These are phyloP conservation scores for Rhagoletis pomonella DNA, from an alignment of 1,140 invertebrate species.

Conservation along the genomic window DNA sequence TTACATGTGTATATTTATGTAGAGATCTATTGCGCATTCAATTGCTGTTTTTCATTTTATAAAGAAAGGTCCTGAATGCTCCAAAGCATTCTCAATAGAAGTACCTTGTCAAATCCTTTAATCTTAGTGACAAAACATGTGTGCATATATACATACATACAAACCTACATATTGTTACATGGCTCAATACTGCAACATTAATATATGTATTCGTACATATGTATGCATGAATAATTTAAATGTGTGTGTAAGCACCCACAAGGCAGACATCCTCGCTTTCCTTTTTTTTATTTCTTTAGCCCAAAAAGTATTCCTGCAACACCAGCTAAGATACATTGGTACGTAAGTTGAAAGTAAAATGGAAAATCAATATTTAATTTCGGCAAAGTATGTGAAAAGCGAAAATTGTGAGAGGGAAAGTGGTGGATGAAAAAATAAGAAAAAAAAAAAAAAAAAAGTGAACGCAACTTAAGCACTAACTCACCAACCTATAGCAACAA, in stretches of 20 bases:
- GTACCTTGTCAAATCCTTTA: too few relatives aligned
- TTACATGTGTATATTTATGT: too few relatives aligned
- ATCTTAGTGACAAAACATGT: too few relatives aligned
- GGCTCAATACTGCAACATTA: too few relatives aligned
- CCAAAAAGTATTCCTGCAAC: neutral
- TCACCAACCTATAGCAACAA: neutral
- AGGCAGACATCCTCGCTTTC: neutral
- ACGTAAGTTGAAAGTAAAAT: neutral
- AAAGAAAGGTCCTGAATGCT: too few relatives aligned
- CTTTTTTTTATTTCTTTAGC: neutral
- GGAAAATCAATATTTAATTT: constrained; percentile 52
- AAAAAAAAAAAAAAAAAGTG: neutral
- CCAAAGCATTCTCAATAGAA: too few relatives aligned
- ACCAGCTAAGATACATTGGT: neutral
- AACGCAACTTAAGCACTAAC: neutral
- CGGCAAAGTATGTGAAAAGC: constrained; percentile 31
- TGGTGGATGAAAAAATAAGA: neutral
- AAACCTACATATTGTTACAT: too few relatives aligned
- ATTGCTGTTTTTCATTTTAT: too few relatives aligned
- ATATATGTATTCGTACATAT: neutral
- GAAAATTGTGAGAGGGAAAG: neutral
- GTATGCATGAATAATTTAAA: too few relatives aligned
- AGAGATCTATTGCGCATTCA: too few relatives aligned
- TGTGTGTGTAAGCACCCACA: too few relatives aligned
- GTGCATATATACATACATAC: too few relatives aligned